Base-by-base conservation (phyloP, 2,113 vertebrate species). In the Junco hyemalis region DNA sequence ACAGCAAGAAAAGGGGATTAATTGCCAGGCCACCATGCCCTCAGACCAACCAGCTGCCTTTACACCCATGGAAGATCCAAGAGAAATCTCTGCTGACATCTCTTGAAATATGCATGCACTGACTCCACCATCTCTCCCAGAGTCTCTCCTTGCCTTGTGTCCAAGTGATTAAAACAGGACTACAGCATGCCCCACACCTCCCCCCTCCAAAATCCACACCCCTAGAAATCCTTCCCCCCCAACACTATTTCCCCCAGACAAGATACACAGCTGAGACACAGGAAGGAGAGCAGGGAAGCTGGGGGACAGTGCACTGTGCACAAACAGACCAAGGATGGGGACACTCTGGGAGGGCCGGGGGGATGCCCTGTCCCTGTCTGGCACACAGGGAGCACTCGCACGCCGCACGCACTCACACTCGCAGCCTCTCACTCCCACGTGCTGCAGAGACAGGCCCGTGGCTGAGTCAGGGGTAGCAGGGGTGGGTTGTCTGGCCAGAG, bases 221-320 rank as follows among this genome's bases (percentile, higher is more conserved):
- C 48, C 80, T 5, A 73, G 26, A 90, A 95, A 86, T 82, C 29
- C 45, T 85, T 65, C 26, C 36, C 51, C 48, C 71, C 63, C 45
- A 60, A 29, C 64, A 40, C 81, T 71, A 16, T 70, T 94, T 76
- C 44, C 78, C 64, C 44, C 66, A 63, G 66, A 69, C 57, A 97
- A 93, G 82, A 96, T 66, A 79, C 42, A 86, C 45, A 81, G 71
- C 89, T 93, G 94, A 96, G 93, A 93, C 95, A 94, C 95, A 96
- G 90, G 92, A 97, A 97, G 13, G 2, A 96, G 96, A 90, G 72
- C 91, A 94, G 81, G 96, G 92, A 94, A 95, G 96, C 92, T 96
- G 93, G 91, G 53, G 0, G 82, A 95, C 88, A 95, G 88, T 96
- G 88, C 40, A 48, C 91, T 96, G 96, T 95, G 96, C 92, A 93